phyloP scores from a whole-genome alignment of 2,113 vertebrate species.

The Centropristis striata region DNA sequence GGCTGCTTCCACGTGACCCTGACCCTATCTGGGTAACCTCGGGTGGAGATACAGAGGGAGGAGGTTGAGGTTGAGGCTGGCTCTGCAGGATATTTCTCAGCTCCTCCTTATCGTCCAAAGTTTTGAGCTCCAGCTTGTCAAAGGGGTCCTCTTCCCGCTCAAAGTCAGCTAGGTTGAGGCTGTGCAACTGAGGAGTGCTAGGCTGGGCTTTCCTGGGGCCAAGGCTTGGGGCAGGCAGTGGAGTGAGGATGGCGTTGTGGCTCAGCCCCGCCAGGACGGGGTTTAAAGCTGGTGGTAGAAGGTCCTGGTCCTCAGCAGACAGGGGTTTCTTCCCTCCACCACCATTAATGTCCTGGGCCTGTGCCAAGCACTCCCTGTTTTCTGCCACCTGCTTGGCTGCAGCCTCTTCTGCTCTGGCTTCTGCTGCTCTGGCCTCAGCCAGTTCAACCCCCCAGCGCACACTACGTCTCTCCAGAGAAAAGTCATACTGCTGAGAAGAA shows the following conservation, averaged over 20 bases:
- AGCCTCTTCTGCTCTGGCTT: constrained; percentile 83
- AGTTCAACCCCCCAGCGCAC: constrained; percentile 91
- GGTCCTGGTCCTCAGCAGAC: constrained; percentile 80
- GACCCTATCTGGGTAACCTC: constrained; percentile 72
- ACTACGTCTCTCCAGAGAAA: constrained; percentile 92
- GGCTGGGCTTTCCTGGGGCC: constrained; percentile 86
- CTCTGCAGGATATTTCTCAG: constrained; percentile 93
- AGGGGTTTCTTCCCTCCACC: constrained; percentile 68
- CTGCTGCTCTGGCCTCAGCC: constrained; percentile 88
- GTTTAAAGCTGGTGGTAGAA: constrained; percentile 91
- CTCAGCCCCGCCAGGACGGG: constrained; percentile 92
- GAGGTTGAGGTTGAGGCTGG: constrained; percentile 81
- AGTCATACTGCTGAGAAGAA: constrained; percentile 91
- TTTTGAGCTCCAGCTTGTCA: constrained; percentile 97
- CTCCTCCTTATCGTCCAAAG: constrained; percentile 95
- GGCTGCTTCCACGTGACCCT: constrained; percentile 77
- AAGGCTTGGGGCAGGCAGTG: constrained; percentile 90
- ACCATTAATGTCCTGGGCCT: constrained; percentile 68
- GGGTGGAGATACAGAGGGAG: constrained; percentile 64
- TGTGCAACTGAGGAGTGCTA: constrained; percentile 88
- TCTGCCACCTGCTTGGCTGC: constrained; percentile 78
- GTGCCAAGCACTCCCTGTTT: constrained; percentile 57
- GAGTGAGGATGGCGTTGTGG: constrained; percentile 95
- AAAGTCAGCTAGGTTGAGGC: constrained; percentile 96
- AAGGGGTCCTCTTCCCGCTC: constrained; percentile 98